Base-by-base conservation (phyloP, 2,888 invertebrate genomes). In the Spilosoma lubricipeda region DNA sequence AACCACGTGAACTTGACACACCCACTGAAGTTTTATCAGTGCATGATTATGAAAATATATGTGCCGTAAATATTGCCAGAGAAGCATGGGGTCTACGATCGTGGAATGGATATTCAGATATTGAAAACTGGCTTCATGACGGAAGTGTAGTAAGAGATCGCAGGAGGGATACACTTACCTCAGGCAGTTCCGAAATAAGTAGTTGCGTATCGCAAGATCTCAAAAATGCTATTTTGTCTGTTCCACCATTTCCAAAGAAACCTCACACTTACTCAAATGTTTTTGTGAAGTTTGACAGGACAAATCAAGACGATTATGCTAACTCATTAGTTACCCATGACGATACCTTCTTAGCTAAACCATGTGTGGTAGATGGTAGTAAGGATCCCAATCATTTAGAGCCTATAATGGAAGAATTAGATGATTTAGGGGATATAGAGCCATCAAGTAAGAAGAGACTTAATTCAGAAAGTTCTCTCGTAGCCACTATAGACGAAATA, bases 41-140 rank as follows among this genome's bases (percentile, higher is more conserved):
- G 69, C 97, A 97, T 84, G 97, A 97, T 86, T 97, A 97, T 85
- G 97, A 97, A 89, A 97, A 97, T 86, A 96, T 97, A 80, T 97
- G 97, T 86, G 96, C 97, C 3, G 95, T 97, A 9, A 97, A 97
- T 82, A 96, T 97, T 73, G 97, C 97, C 4, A 92, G 97, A 78
- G 97, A 97, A 87, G 96, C 96, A 27, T 96, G 97, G 96, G 97
- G 97, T 0, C 91, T 97, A 70, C 93, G 97, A 65, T 97, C 97
- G 56, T 97, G 97, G 97, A 96, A 96, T 85, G 97, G 96, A 5
- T 97, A 97, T 85, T 96, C 95, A 52, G 97, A 97, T 80, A 97
- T 97, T 74, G 97, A 97, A 87, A 97, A 96, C 72, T 96, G 96
- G 91, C 92, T 96, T 33, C 97, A 97, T 77, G 97, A 97, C 84